Conservation (phyloP, 2,888 invertebrate genomes). For the Epistrophe grossulariae region DNA sequence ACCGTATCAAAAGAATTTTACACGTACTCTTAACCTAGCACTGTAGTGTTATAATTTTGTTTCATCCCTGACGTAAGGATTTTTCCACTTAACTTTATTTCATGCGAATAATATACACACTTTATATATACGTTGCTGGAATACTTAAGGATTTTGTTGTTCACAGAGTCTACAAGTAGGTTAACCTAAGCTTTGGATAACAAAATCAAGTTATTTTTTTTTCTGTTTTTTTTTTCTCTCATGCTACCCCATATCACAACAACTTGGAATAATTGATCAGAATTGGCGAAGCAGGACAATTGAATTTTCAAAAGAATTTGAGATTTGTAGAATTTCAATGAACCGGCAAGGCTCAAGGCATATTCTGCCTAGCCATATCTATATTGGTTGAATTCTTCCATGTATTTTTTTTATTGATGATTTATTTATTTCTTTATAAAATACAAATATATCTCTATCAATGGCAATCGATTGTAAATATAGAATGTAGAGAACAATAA, state of each 20-base stretch:
- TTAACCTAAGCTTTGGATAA: constrained; percentile 33
- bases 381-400: too few relatives aligned
- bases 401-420: constrained; percentile 32
- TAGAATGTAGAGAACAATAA: not conserved
- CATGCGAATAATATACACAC: constrained; percentile 69
- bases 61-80: constrained; percentile 21
- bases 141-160: constrained; percentile 58
- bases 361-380: not conserved
- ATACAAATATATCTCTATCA: constrained; percentile 1
- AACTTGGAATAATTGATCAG: constrained; percentile 63
- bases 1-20: not conserved
- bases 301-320: constrained; percentile 51
- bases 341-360: constrained; percentile 28
- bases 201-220: constrained; percentile 15
- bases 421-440: constrained; percentile 49
- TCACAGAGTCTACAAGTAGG: constrained; percentile 6
- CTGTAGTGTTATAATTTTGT: constrained; percentile 22
- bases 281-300: constrained; percentile 60
- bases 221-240: not conserved
- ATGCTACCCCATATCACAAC: constrained; percentile 23
- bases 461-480: constrained; percentile 29
- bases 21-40: constrained; percentile 2
- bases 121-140: constrained; percentile 53
- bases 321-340: constrained; percentile 64
- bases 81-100: constrained; percentile 70